Conservation (phyloP, 1,140 invertebrate species). For the Marisa cornuarietis region DNA sequence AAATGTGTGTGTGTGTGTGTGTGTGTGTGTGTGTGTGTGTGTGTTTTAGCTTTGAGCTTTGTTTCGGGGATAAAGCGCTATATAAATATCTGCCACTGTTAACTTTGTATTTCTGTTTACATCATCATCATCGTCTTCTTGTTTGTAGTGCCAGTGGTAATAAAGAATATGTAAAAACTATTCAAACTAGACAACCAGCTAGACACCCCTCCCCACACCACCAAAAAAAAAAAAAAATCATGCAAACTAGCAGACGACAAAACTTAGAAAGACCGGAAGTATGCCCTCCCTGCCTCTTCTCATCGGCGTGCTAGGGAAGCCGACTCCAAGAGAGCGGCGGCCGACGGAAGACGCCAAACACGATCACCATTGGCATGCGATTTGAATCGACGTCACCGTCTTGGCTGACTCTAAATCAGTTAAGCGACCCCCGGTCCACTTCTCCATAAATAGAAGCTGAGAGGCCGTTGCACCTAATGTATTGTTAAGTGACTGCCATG, state of each 20-base stretch:
- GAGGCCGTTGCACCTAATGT: too few relatives aligned
- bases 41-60: not conserved
- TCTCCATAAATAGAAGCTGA: too few relatives aligned
- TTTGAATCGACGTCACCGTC: too few relatives aligned
- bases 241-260: not conserved
- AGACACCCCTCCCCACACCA: too few relatives aligned
- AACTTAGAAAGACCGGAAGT: not conserved
- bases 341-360: too few relatives aligned
- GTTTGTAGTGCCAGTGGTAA: not conserved
- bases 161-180: not conserved
- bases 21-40: slow-evolving; percentile 2
- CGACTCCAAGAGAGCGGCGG: too few relatives aligned
- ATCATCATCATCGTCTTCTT: not conserved
- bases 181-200: not conserved
- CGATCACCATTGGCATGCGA: too few relatives aligned
- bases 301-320: too few relatives aligned
- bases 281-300: too few relatives aligned
- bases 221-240: not conserved
- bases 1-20: too few relatives aligned
- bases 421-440: too few relatives aligned
- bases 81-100: not conserved
- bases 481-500: not conserved
- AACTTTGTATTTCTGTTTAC: not conserved
- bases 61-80: not conserved
- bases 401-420: too few relatives aligned